phyloP scores from a whole-genome alignment of 2,888 invertebrate genomes.

The Dendrolimus houi region DNA sequence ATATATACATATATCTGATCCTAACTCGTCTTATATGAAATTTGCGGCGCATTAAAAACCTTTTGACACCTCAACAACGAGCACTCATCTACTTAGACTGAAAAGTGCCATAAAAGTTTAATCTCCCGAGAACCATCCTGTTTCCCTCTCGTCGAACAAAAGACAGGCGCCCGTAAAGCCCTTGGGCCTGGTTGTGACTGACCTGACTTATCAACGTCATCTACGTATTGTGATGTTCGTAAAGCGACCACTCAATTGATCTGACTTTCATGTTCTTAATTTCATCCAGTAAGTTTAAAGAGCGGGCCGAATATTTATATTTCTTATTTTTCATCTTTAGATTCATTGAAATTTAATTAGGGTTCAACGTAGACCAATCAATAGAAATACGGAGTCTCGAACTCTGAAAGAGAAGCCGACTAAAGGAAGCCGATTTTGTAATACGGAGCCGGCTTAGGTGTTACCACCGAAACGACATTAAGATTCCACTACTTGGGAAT shows the following conservation, averaged over 20 bases:
- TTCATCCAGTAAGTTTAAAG: not conserved
- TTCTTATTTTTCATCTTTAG: no score
- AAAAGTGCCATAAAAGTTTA: constrained; percentile 43
- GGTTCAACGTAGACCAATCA: no score
- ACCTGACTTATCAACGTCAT: constrained; percentile 38
- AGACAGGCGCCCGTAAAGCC: constrained; percentile 5
- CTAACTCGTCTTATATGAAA: no score
- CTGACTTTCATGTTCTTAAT: not conserved
- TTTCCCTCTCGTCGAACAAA: constrained; percentile 17
- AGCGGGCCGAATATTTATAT: no score
- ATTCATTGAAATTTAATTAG: no score
- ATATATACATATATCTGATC: no score
- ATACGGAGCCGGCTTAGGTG: no score
- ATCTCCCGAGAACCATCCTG: constrained; percentile 16
- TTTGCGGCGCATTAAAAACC: not conserved
- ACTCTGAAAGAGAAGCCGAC: no score
- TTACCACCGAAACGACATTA: no score
- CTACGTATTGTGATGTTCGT: constrained; percentile 10
- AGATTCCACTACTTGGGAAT: no score
- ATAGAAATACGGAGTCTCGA: no score
- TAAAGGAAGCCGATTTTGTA: no score
- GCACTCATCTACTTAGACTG: constrained; percentile 32
- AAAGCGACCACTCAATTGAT: not conserved
- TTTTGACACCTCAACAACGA: constrained; percentile 5
- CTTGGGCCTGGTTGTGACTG: constrained; percentile 3